phyloP scores from a whole-genome alignment of 2,797 vertebrate species.

The Epinephelus awoara region DNA sequence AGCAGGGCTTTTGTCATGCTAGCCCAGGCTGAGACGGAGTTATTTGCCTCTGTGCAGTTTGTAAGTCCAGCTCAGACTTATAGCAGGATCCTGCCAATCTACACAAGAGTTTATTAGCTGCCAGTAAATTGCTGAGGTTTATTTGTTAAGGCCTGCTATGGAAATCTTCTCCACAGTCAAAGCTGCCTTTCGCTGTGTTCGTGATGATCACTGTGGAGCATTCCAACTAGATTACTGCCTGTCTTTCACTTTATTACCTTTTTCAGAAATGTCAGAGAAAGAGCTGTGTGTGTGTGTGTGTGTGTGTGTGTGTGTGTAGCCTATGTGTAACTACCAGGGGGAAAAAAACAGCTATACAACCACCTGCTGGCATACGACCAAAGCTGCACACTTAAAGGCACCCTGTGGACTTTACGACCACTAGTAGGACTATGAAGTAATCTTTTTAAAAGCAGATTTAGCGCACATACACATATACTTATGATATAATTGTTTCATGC shows the following conservation, averaged over 20 bases:
- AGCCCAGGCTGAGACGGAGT: slow-evolving; percentile 7
- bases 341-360: neutral
- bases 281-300: neutral
- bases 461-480: neutral
- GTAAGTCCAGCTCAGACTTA: slow-evolving; percentile 40
- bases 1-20: slow-evolving; percentile 46
- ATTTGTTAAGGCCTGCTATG: slow-evolving; percentile 45
- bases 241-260: slow-evolving; percentile 22
- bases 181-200: neutral
- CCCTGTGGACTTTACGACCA: neutral
- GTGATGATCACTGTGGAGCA: slow-evolving; percentile 16
- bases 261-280: slow-evolving; percentile 17
- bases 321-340: neutral
- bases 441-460: neutral
- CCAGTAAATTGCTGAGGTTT: slow-evolving; percentile 52
- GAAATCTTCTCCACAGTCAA: slow-evolving; percentile 39
- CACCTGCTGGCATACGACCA: neutral
- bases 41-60: slow-evolving; percentile 52
- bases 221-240: slow-evolving; percentile 7
- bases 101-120: slow-evolving; percentile 55
- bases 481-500: neutral
- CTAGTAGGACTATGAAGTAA: neutral
- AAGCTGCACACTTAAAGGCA: neutral
- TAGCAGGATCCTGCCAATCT: slow-evolving; percentile 40
- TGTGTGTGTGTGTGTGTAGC: neutral